Base-by-base conservation (phyloP, 2,888 invertebrate species). In the Drosophila bunnanda region DNA sequence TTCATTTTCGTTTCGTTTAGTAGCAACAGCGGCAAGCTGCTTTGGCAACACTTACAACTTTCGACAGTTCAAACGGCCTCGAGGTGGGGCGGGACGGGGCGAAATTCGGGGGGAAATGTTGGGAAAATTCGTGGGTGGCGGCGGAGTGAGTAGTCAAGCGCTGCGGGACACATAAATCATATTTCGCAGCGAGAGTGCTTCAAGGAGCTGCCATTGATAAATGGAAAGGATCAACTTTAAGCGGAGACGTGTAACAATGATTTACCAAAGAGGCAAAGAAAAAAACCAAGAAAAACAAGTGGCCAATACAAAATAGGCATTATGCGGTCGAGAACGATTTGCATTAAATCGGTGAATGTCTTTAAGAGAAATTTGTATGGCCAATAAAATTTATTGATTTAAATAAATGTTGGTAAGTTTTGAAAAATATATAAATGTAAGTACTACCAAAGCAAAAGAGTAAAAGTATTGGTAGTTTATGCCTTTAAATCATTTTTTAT, bases 31-130 rank as follows among this genome's bases (percentile, higher is more conserved):
- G 87, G 71, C 80, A 84, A 78, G 77, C 78, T 79, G 84, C 84
- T 74, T 69, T 76, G 59, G 87, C 78, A 83, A 83, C 83, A 82
- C 82, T 89, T 89, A 77, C 80, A 87, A 90, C 75, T 89, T 89
- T 89, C 82, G 89, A 90, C 90, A 89, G 88, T 84, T 86, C 81
- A 89, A 89, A 78, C 79, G 85, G 76, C 72, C 66, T 43, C 50
- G 30, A 15, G 59, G 44, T 41, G n/a, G 30, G 17, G 28, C 20
- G 17, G 50, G 9, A 3, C 10, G 39, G 13, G 20, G 15, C 39
- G 34, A 25, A 30, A 44, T 54, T 53, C 52, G 65, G 34, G 77
- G 50, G 44, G 22, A 60, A 60, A 56, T 60, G n/a, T 12, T 13
- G 32, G n/a, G 52, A 9, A 36, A 22, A 32, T 52, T 41, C 50